These are phyloP conservation scores for Clarias platycephalus DNA, from an alignment of 2,797 vertebrate species.

Conservation along the genomic window DNA sequence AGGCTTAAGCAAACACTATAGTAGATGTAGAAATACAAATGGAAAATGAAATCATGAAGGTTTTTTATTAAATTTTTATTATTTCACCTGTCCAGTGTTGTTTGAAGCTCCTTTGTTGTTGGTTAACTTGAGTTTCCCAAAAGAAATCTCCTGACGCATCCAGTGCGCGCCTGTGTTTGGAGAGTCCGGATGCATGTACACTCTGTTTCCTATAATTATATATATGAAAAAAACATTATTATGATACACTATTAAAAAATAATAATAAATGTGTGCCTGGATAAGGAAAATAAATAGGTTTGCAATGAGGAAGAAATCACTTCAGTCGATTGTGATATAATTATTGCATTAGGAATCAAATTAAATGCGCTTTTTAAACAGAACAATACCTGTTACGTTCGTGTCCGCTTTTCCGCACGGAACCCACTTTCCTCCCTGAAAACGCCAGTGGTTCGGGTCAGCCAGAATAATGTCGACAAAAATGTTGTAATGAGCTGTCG, in stretches of 20 bases:
- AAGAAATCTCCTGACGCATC: conserved; percentile 99
- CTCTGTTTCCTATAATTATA: conserved; percentile 83
- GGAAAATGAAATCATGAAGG: background rate
- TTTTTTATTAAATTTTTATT: no score
- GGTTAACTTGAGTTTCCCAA: conserved; percentile 97
- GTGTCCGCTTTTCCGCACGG: conserved; percentile 99
- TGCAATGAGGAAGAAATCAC: background rate
- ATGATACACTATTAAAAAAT: background rate
- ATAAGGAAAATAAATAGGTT: background rate
- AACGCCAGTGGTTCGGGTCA: conserved; percentile 99
- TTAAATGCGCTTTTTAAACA: background rate
- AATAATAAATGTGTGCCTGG: background rate
- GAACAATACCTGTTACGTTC: conserved; percentile 87
- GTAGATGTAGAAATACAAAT: no score
- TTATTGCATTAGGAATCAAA: background rate
- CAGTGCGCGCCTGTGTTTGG: conserved; percentile 98
- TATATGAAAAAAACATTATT: conserved; percentile 55
- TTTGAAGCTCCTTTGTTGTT: conserved; percentile 99
- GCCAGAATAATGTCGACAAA: conserved; percentile 99
- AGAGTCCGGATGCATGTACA: conserved; percentile 98
- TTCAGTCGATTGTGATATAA: background rate
- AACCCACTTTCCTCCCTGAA: conserved; percentile 99
- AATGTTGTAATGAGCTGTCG: conserved; percentile 98
- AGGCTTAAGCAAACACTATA: background rate
- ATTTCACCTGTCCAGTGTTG: conserved; percentile 93